These are phyloP conservation scores for Clarias magur DNA, from an alignment of 2,113 vertebrate species.

Conservation along the genomic window DNA sequence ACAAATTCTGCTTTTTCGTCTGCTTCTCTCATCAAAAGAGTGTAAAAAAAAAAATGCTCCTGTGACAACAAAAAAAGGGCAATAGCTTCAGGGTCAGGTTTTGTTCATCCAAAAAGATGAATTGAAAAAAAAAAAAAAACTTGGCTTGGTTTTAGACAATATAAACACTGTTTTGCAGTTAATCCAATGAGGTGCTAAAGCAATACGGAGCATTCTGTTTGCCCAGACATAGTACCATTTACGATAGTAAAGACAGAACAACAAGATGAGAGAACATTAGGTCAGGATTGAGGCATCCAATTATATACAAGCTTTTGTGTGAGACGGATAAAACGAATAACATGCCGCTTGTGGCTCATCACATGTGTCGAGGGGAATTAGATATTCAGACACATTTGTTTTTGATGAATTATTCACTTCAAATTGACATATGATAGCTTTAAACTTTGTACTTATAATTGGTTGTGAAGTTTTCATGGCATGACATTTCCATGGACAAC, in stretches of 20 bases:
- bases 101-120: slow-evolving; percentile 37
- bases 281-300: not conserved
- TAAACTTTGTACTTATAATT: not conserved
- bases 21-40: not conserved
- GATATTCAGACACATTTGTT: not conserved
- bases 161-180: slow-evolving; percentile 35
- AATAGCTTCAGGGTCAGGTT: slow-evolving; percentile 24
- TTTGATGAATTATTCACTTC: not conserved
- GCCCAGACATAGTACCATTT: not conserved
- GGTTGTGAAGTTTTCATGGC: not conserved
- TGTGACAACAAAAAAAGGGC: slow-evolving; percentile 10
- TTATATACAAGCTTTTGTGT: not conserved
- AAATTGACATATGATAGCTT: not conserved
- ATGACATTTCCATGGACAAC: not conserved
- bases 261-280: not conserved
- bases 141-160: slow-evolving; percentile 24
- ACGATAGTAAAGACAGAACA: not conserved
- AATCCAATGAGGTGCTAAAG: slow-evolving; percentile 23
- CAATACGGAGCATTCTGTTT: slow-evolving; percentile 23
- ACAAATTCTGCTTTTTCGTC: slow-evolving; percentile 15
- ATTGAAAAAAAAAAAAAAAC: not conserved
- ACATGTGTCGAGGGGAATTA: not conserved
- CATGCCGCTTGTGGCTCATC: not conserved
- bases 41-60: slow-evolving; percentile 3
- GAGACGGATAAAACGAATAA: not conserved